phyloP scores from a whole-genome alignment of 2,888 invertebrate genomes.

The Eupsilia transversa region DNA sequence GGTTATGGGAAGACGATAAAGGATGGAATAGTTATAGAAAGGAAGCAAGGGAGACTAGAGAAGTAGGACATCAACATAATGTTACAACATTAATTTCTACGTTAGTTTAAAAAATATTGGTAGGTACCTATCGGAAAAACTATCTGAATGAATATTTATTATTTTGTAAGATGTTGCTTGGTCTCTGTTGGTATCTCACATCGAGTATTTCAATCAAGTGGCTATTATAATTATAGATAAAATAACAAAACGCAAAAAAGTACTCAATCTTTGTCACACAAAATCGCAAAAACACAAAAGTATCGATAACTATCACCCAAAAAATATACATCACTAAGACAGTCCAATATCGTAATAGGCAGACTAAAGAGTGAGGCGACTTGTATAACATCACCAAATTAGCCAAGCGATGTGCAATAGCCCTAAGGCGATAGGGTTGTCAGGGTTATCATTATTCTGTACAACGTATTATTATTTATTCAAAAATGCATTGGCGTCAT shows the following conservation, averaged over 20 bases:
- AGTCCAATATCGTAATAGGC: conserved; percentile 89
- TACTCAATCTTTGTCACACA: background rate
- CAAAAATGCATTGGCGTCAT: conserved; percentile 53
- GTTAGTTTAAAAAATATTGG: background rate
- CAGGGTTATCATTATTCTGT: conserved; percentile 80
- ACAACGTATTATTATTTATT: conserved; percentile 49
- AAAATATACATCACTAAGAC: conserved; percentile 72
- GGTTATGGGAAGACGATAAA: no score
- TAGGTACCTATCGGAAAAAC: background rate
- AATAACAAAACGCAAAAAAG: background rate
- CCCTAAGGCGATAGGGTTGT: conserved; percentile 86
- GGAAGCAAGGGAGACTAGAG: background rate
- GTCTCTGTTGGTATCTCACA: background rate
- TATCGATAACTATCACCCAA: conserved; percentile 48
- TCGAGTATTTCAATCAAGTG: background rate
- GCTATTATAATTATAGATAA: background rate
- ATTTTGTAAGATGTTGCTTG: background rate
- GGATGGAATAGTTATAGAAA: background rate
- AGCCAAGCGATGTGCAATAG: conserved; percentile 87
- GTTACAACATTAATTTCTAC: background rate
- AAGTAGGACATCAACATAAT: background rate
- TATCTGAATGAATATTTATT: background rate
- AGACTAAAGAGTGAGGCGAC: conserved; percentile 89
- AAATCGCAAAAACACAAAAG: background rate
- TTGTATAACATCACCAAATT: conserved; percentile 90